Percentiles rank a stretch among this genome's conserved stretches.
These are phyloP conservation scores for Lepidurus apus DNA, from an alignment of 1,140 invertebrate species.

Conservation along the genomic window DNA sequence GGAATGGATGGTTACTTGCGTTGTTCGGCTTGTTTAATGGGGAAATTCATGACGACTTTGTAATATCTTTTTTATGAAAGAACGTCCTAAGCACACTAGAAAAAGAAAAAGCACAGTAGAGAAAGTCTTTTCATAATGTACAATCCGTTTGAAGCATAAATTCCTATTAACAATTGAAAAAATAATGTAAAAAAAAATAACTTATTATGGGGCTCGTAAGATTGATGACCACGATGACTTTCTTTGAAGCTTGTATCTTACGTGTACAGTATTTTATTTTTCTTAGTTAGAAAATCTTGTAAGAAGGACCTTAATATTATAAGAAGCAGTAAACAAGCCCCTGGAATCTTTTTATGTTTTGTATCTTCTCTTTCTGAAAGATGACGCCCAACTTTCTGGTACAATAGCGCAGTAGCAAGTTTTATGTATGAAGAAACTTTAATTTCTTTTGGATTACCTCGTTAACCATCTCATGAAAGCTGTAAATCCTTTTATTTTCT, in stretches of 20 bases:
- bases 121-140: no score
- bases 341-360: neutral
- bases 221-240: neutral
- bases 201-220: neutral
- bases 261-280: neutral
- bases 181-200: neutral
- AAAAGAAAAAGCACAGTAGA: no score
- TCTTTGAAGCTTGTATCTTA: neutral
- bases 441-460: neutral
- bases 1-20: no score
- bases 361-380: neutral
- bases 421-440: neutral
- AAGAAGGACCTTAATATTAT: neutral
- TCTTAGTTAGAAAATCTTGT: neutral
- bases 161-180: conserved; percentile 11
- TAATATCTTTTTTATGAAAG: no score
- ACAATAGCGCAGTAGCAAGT: neutral
- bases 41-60: no score
- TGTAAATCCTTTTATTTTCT: neutral
- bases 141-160: no score
- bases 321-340: neutral
- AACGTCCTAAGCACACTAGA: no score
- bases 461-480: neutral
- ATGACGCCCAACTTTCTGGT: neutral
- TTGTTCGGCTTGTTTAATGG: no score